Evolutionary conservation across 2,888 invertebrate genomes (phyloP), one percentile per base, ranked within the genome.

Genomic region (Agonopterix arenella): DNA sequence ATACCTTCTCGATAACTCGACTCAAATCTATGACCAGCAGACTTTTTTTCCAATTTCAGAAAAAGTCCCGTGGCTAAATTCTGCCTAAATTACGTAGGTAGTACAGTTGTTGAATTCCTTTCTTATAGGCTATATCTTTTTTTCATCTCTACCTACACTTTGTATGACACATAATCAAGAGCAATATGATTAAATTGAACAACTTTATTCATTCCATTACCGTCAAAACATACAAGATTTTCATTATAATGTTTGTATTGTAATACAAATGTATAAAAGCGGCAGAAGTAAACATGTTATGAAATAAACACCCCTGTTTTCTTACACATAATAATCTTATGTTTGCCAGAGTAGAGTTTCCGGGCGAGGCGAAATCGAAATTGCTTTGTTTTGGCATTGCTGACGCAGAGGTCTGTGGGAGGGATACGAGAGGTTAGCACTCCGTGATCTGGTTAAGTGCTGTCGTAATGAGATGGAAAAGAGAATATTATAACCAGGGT

Each of bases 311-410:
- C 68, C 69, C 71, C 62, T 76, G 73, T 77, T 80, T 77, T 73
- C 76, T 70, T 76, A 73, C 77, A 80, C 75, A 70, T 80, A 77
- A 77, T 84, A 81, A 79, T 78, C 72, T 73, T 63, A 60, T 80
- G 76, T 81, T 76, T 79, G 70, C 60, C 62, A 63, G 60, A 57
- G 59, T 58, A 59, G 56, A 62, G 66, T 66, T 73, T 70, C 75
- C 69, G 68, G 57, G 61, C 60, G 63, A 60, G 66, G 59, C 61
- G 62, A 68, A 70, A 66, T 76, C 73, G 68, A 68, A 81, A 84
- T 82, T 67, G 74, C 74, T 77, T 84, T 84, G 83, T 85, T 84
- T 81, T 83, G 70, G 65, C 70, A 56, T 51, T 62, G 60, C 64
- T 58, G 66, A 64, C 59, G 59, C 55, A 50, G 51, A 48, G 37